These are phyloP conservation scores for Plutomurus gul DNA, from an alignment of 1,140 invertebrate genomes.

Conservation along the genomic window DNA sequence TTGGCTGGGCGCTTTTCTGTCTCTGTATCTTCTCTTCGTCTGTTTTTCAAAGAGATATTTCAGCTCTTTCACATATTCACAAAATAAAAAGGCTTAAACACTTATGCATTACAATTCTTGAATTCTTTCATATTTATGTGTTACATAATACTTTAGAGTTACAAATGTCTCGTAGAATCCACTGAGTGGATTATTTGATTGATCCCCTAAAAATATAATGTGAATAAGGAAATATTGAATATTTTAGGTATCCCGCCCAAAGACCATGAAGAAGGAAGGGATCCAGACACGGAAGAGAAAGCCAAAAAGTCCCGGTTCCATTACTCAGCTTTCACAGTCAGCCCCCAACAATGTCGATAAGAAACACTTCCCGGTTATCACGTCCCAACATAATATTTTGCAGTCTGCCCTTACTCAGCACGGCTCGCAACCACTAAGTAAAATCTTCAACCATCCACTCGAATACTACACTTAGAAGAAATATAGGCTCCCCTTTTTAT, in stretches of 20 bases:
- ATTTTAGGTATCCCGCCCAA: constrained; percentile 67
- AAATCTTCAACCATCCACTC: neutral
- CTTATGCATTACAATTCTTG: too few species aligned
- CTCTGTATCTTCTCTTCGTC: neutral
- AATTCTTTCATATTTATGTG: too few species aligned
- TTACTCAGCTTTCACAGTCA: neutral
- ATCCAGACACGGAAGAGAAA: constrained; percentile 93
- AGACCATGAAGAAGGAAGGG: constrained; percentile 94
- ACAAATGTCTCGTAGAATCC: too few species aligned
- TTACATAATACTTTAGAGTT: too few species aligned
- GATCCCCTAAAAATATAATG: neutral
- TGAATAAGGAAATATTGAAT: neutral
- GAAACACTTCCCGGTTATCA: constrained; percentile 17
- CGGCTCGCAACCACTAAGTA: neutral
- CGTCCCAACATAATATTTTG: constrained; percentile 17
- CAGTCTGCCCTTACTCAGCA: constrained; percentile 41
- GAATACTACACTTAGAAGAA: neutral
- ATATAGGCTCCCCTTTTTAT: too few species aligned
- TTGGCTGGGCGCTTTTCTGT: neutral
- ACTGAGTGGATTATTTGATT: too few species aligned
- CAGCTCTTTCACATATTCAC: neutral
- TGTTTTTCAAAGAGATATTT: too few species aligned
- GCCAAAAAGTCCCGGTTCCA: constrained; percentile 64
- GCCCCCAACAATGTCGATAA: constrained; percentile 15
- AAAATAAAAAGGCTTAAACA: too few species aligned